Base-by-base conservation (phyloP, 2,888 invertebrate genomes). In the Caenorhabditis sp. region DNA sequence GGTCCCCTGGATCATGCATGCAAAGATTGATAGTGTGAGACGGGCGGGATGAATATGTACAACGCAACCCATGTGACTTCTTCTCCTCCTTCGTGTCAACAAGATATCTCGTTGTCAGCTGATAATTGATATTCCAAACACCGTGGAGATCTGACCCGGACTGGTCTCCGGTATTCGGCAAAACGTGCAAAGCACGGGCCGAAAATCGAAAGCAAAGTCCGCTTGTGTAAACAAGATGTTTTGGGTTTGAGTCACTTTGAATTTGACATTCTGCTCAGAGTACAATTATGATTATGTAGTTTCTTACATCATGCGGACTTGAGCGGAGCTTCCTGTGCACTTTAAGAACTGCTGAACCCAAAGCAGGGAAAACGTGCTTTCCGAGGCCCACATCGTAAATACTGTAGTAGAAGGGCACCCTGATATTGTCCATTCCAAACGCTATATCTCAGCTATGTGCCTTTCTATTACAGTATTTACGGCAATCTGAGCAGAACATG, bases 91-190 rank as follows among this genome's bases (percentile, higher is more conserved):
- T 41, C n/a, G 11, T 43, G 56, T 65, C 65, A 65, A 65, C 65
- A 56, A 65, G 65, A 65, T 55, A 65, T 65, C 65, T 37, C 55
- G 22, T n/a, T 30, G 50, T 65, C 65, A 65, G 65, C 65, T 65
- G 65, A 65, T 48, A 15, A 9, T 43, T 45, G 39, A 48, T 26
- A 27, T 48, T 35, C 13, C 35, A 35, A 35, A 7, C 6, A 35
- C 35, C 32, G 37, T 48, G 35, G 15, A 41, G 39, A 52, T n/a
- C 32, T 62, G 62, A 52, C 50, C 62, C 62, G 58, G 45, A 58
- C 58, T 37, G 45, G 58, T 58, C 43, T 58, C 48, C 26, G 39
- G 32, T 24, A 39, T 39, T 59, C 59, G 24, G 46, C 30, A 61
- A 50, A 62, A 62, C 62, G 24, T 62, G 27, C 62, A 62, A 62